Evolutionary conservation across 2,888 invertebrate genomes (phyloP).

Genomic region (Netelia virgata): DNA sequence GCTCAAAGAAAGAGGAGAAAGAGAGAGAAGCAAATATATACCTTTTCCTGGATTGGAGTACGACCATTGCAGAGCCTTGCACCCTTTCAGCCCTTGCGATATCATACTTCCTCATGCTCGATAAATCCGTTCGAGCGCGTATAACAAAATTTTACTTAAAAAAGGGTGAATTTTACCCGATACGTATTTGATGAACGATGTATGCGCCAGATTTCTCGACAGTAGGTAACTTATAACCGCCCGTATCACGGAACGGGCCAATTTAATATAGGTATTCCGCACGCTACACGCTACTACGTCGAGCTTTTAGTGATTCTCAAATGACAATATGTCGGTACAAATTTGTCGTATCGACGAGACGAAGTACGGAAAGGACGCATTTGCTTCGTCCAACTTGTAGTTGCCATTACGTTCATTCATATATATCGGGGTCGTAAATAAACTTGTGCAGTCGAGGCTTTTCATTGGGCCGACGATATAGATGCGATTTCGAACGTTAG

Average conservation of each 20-base stretch:
- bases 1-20: slow-evolving; percentile 12
- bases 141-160: too few species aligned
- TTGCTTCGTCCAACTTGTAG: not conserved
- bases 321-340: slow-evolving; percentile 20
- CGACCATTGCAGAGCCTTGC: slow-evolving; percentile 49
- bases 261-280: too few species aligned
- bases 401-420: too few species aligned
- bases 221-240: too few species aligned
- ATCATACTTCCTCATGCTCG: slow-evolving; percentile 33
- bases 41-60: slow-evolving; percentile 65
- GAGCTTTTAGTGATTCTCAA: slow-evolving; percentile 1
- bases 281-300: not conserved
- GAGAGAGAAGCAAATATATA: slow-evolving; percentile 39
- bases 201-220: too few species aligned
- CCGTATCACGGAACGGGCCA: too few species aligned
- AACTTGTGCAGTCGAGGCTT: too few species aligned
- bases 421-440: too few species aligned
- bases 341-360: not conserved
- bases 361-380: slow-evolving; percentile 1
- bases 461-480: too few species aligned
- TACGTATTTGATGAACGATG: too few species aligned
- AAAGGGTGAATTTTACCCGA: too few species aligned
- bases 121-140: not conserved
- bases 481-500: too few species aligned
- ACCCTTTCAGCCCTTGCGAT: slow-evolving; percentile 40